Conservation (phyloP, 2,113 vertebrate species). For the Bombycilla garrulus region DNA sequence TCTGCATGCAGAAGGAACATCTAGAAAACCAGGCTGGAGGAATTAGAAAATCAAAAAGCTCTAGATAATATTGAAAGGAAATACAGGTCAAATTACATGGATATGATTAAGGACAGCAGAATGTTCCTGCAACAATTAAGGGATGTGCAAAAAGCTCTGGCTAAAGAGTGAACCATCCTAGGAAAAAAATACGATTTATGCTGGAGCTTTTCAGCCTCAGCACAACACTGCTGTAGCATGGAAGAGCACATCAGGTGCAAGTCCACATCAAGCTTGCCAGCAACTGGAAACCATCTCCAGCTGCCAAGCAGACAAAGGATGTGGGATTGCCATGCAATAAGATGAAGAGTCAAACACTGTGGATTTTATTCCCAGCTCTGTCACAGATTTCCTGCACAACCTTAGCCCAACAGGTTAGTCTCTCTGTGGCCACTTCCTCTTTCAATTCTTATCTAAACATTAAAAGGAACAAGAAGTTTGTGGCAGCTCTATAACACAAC, state of each 20-base stretch:
- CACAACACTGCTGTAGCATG: not conserved
- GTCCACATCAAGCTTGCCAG: not conserved
- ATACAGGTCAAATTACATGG: slow-evolving; percentile 49
- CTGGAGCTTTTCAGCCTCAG: not conserved
- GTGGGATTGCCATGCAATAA: not conserved
- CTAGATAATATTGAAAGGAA: slow-evolving; percentile 42
- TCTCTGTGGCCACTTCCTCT: not conserved
- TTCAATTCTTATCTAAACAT: slow-evolving; percentile 5
- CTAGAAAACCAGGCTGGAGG: slow-evolving; percentile 34
- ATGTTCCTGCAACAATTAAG: slow-evolving; percentile 58
- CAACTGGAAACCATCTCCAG: not conserved
- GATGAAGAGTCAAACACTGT: not conserved
- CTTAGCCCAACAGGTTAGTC: not conserved
- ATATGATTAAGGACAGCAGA: slow-evolving; percentile 65
- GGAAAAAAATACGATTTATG: not conserved
- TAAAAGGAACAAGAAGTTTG: slow-evolving; percentile 31
- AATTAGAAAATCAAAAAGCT: slow-evolving; percentile 40
- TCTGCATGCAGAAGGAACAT: slow-evolving; percentile 21
- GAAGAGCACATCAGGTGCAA: not conserved
- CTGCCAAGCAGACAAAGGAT: slow-evolving; percentile 10
- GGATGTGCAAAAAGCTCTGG: slow-evolving; percentile 33
- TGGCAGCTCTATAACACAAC: not conserved
- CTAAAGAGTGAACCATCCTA: not conserved
- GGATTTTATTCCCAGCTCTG: slow-evolving; percentile 8
- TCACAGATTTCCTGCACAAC: slow-evolving; percentile 17